Conservation (phyloP, 1,140 invertebrate genomes). For the Papilio dardanus region DNA sequence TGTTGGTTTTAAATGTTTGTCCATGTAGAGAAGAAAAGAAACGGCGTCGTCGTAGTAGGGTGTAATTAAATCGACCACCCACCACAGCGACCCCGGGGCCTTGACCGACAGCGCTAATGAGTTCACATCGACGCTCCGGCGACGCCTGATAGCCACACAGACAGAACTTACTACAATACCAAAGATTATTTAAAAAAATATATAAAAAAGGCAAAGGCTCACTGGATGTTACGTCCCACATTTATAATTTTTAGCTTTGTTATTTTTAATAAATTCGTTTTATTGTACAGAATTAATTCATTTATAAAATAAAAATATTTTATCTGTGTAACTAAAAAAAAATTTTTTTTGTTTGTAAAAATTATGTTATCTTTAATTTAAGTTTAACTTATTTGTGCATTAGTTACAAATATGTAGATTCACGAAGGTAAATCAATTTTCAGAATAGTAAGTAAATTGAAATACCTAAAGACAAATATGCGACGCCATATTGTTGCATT, state of each 20-base stretch:
- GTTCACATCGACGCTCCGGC: conserved; percentile 58
- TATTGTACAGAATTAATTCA: too few species aligned
- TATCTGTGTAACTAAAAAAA: too few species aligned
- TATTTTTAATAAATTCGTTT: too few species aligned
- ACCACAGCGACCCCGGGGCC: conserved; percentile 74
- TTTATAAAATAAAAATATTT: too few species aligned
- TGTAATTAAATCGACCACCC: conserved; percentile 79
- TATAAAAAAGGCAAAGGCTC: neutral
- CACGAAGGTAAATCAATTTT: conserved; percentile 9
- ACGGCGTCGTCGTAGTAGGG: conserved; percentile 62
- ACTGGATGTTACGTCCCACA: neutral
- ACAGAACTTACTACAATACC: conserved; percentile 33
- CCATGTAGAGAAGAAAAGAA: conserved; percentile 57
- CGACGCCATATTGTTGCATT: conserved; percentile 78
- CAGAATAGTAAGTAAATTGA: conserved; percentile 48
- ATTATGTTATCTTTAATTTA: neutral
- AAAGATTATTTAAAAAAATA: neutral
- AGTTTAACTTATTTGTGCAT: neutral
- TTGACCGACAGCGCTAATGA: conserved; percentile 80
- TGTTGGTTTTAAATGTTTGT: conserved; percentile 4
- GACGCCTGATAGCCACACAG: conserved; percentile 12
- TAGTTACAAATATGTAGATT: neutral
- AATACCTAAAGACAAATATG: conserved; percentile 53
- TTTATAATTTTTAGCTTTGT: neutral
- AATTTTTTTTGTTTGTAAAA: too few species aligned